A percentile compares a stretch with the other conserved stretches of the same genome.
Evolutionary conservation across 2,888 invertebrate genomes (phyloP).

Genomic region (Psylliodes chrysocephalus): DNA sequence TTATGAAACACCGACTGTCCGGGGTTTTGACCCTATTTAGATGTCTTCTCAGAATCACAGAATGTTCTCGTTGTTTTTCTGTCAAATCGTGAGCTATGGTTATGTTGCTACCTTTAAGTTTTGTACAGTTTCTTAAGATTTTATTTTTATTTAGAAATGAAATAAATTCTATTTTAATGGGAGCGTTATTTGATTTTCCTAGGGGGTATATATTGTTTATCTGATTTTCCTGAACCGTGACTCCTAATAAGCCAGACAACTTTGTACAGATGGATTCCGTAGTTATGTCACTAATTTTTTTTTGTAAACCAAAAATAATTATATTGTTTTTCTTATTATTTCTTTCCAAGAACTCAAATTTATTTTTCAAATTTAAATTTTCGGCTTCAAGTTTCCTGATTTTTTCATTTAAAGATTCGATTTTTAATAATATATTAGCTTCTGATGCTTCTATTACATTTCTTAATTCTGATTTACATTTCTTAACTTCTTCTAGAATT

Average conservation of each 20-base stretch:
- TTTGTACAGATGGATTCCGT: conserved; percentile 4
- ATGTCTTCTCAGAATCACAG: too few species aligned
- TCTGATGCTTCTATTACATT: too few species aligned
- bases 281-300: neutral
- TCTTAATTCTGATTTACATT: too few species aligned
- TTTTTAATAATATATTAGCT: too few species aligned
- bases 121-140: neutral
- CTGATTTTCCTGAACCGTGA: neutral
- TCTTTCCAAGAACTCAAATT: conserved; percentile 10
- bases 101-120: too few species aligned
- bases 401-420: neutral
- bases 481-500: too few species aligned
- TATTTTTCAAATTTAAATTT: conserved; percentile 4
- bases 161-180: neutral
- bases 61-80: too few species aligned
- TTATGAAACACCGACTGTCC: too few species aligned
- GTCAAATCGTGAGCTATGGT: too few species aligned
- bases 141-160: conserved; percentile 1
- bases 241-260: neutral
- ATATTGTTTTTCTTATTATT: conserved; percentile 14
- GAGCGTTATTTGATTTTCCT: neutral
- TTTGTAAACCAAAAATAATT: conserved; percentile 15
- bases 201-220: conserved; percentile 11
- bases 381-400: conserved; percentile 1
- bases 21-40: too few species aligned